Evolutionary conservation across 2,797 vertebrate genomes (phyloP).

Genomic region (Tinamus major): DNA sequence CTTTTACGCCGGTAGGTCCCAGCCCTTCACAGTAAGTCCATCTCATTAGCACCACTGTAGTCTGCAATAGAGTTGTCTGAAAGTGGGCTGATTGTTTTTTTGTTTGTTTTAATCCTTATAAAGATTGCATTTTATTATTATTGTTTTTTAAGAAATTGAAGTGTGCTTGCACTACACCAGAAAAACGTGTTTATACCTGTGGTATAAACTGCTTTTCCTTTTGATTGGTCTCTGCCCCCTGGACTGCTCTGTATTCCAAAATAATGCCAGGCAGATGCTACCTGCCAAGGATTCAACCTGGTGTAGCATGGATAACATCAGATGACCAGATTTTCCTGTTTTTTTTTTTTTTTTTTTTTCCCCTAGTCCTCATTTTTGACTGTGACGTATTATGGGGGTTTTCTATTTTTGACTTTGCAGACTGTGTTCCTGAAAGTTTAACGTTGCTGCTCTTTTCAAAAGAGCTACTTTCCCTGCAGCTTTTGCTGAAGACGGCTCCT

Average conservation of each 20-base stretch:
- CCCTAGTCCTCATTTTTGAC: neutral
- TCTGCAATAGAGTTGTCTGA: neutral
- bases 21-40: neutral
- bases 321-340: neutral
- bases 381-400: neutral
- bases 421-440: neutral
- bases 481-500: neutral
- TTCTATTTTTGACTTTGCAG: neutral
- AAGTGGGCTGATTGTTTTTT: neutral
- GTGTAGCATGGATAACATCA: neutral
- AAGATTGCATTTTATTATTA: neutral
- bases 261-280: neutral
- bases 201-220: neutral
- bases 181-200: neutral
- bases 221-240: neutral
- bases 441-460: neutral
- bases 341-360: neutral
- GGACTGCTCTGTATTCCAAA: neutral
- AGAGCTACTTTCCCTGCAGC: neutral
- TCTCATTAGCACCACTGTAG: neutral
- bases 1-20: neutral
- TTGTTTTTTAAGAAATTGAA: neutral
- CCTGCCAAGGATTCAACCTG: neutral
- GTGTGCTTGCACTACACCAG: neutral
- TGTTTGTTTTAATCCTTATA: too few species aligned